A percentile compares a stretch with the other conserved stretches of the same genome.
phyloP scores from a whole-genome alignment of 1,140 invertebrate species.

The Trichomalopsis sarcophagae region DNA sequence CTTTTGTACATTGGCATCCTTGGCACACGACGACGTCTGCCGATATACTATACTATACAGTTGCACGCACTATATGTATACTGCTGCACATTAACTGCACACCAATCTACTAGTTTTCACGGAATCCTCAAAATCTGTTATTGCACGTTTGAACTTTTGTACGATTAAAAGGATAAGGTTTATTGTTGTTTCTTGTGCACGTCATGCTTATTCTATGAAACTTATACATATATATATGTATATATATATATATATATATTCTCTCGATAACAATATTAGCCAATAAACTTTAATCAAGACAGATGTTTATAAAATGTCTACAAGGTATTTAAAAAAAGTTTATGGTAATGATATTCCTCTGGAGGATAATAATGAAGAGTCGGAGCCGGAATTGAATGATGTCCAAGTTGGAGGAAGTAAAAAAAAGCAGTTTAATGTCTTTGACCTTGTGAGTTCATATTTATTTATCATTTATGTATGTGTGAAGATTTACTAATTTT shows the following conservation, averaged over 20 bases:
- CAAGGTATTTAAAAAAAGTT: conserved; percentile 48
- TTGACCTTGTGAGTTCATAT: conserved; percentile 43
- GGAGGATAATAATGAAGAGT: conserved; percentile 18
- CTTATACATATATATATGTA: neutral
- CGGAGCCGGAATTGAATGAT: conserved; percentile 11
- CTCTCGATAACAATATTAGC: neutral
- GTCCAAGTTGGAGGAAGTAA: conserved; percentile 17
- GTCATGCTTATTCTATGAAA: neutral
- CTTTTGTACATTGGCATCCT: neutral
- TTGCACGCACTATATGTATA: neutral
- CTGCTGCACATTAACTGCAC: neutral
- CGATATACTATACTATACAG: too few species aligned
- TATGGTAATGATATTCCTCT: conserved; percentile 30
- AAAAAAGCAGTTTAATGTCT: conserved; percentile 49
- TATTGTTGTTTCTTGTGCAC: neutral
- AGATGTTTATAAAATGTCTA: conserved; percentile 43
- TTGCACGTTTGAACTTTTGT: too few species aligned
- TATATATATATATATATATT: neutral
- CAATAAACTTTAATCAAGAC: neutral
- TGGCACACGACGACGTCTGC: too few species aligned
- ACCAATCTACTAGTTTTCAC: neutral
- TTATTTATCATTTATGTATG: neutral
- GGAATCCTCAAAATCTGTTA: neutral
- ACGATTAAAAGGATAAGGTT: neutral
- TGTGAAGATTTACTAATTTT: neutral